Base-by-base conservation (phyloP, 30 jellyfish, hydroid and myxozoan species). In the Turritopsis dohrnii region DNA sequence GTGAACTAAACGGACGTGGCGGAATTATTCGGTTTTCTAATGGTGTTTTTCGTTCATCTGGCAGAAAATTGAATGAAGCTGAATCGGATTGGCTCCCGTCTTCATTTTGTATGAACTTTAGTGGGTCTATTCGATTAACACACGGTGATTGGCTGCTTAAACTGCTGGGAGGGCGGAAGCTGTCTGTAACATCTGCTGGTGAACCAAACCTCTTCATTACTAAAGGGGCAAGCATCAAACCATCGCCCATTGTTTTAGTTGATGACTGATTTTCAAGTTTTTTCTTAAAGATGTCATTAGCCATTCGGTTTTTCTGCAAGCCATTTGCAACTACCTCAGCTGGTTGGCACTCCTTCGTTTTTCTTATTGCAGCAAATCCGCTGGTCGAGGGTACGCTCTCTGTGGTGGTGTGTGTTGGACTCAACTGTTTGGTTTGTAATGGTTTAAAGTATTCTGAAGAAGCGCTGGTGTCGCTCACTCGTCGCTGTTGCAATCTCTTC, bases 391-490 rank as follows among this genome's bases (percentile, higher is more conserved):
- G 22, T 7, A 9, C 23, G 30, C 19, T 27, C 30, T 69, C 30
- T 19, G 77, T 1, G 77, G 77, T 1, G 77, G 28, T n/a, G 0
- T 69, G 28, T 9, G 8, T 9, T 27, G 9, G 28, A 69, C 31
- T 21, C 4, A 7, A 8, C 31, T 69, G 17, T 21, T 27, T 0
- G 28, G 77, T 69, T 69, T 27, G 28, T 69, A n/a, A n/a, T 8
- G 77, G 77, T 0, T n/a, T 69, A 69, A n/a, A 69, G 19, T n/a
- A 69, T n/a, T 69, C 77, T 27, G 77, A 69, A 8, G 77, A 69
- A 1, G 77, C 77, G 30, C 77, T 69, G 28, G 77, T 69, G 30
- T 69, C 77, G 30, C 77, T 69, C 30, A 27, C 77, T 23, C 77
- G 77, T 1, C 77, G 28, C 17, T 69, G 77, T 19, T 69, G 28